Conservation (phyloP, 2,888 invertebrate genomes). For the Hedychridium roseum region DNA sequence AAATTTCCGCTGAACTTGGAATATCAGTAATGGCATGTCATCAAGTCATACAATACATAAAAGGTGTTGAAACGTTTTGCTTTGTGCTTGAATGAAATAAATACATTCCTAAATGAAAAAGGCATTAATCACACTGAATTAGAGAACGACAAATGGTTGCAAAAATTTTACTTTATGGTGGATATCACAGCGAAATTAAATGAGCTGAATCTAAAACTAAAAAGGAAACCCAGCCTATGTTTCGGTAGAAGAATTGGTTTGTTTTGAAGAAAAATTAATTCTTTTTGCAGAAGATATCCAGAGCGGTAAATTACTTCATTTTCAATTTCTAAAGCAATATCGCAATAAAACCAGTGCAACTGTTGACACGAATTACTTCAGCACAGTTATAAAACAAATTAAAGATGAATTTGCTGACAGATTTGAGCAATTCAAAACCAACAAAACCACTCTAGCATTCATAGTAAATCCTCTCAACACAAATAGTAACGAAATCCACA, state of each 20-base stretch:
- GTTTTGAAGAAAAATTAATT: constrained; percentile 15
- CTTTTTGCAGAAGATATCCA: constrained; percentile 13
- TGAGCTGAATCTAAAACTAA: constrained; percentile 12
- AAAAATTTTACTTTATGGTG: constrained; percentile 17
- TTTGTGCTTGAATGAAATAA: constrained; percentile 12
- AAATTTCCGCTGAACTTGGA: no score
- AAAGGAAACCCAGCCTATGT: constrained; percentile 8
- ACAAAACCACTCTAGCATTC: constrained; percentile 19
- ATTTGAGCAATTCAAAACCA: constrained; percentile 17
- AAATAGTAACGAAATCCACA: constrained; percentile 37
- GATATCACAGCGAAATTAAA: constrained; percentile 14
- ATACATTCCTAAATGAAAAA: constrained; percentile 14
- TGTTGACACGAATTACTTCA: constrained; percentile 6
- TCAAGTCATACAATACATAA: no score
- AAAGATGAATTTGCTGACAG: constrained; percentile 14
- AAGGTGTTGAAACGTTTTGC: constrained; percentile 11
- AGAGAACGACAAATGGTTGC: constrained; percentile 17
- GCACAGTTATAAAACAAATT: constrained; percentile 4
- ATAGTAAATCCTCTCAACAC: constrained; percentile 41
- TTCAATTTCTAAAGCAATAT: constrained; percentile 9
- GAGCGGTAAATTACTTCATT: constrained; percentile 14
- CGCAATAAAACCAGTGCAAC: constrained; percentile 8
- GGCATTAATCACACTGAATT: constrained; percentile 15
- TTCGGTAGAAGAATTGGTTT: constrained; percentile 6
- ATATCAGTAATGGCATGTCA: no score